Percentiles rank a stretch among this genome's conserved stretches.
Evolutionary conservation across 2,888 invertebrate species (phyloP).

Genomic region (Acleris emargana): DNA sequence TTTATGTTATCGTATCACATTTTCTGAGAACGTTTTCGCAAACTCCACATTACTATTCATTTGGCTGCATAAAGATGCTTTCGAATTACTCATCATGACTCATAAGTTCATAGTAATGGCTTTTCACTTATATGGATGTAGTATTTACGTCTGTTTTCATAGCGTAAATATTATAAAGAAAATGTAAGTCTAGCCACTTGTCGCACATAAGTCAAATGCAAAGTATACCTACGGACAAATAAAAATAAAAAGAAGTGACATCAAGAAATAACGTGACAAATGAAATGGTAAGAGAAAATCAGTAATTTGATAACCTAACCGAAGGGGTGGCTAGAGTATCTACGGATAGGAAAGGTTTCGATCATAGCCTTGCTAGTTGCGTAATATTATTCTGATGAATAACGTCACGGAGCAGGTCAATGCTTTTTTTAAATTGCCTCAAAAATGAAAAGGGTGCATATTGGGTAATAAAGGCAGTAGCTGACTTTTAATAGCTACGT

Average conservation of each 20-base stretch:
- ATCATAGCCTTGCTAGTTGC: background rate
- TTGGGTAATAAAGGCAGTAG: conserved; percentile 62
- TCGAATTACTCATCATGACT: conserved; percentile 45
- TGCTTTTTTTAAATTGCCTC: conserved; percentile 46
- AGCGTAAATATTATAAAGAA: background rate
- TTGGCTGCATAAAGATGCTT: conserved; percentile 57
- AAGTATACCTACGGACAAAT: background rate
- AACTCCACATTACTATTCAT: conserved; percentile 62
- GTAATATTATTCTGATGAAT: conserved; percentile 7
- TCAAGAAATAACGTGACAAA: conserved; percentile 5
- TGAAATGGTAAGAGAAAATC: conserved; percentile 7
- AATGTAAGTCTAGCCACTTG: background rate
- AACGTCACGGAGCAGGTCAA: too few relatives aligned
- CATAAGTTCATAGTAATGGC: background rate
- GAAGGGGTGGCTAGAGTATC: conserved; percentile 11
- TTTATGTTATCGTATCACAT: conserved; percentile 70
- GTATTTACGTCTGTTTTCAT: background rate
- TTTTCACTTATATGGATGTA: background rate
- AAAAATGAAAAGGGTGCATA: conserved; percentile 61
- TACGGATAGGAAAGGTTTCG: conserved; percentile 21
- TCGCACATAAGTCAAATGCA: background rate
- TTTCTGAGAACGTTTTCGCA: conserved; percentile 61
- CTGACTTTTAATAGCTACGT: conserved; percentile 66
- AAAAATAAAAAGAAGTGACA: conserved; percentile 1
- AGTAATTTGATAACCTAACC: conserved; percentile 19